Evolutionary conservation across 2,797 vertebrate species (phyloP).

Genomic region (Peromyscus attwateri): DNA sequence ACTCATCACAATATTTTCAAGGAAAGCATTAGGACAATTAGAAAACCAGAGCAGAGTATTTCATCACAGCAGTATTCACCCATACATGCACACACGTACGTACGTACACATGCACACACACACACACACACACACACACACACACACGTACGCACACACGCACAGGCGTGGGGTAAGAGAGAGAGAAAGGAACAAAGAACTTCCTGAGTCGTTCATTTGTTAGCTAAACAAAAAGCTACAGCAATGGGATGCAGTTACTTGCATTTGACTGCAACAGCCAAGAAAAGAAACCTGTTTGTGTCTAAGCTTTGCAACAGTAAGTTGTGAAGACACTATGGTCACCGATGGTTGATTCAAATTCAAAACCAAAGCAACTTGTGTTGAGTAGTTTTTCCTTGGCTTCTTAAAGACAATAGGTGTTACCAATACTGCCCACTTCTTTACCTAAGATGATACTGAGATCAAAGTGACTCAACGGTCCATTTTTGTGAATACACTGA

Average conservation of each 20-base stretch:
- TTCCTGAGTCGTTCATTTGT: constrained; percentile 39
- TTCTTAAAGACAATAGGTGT: background rate
- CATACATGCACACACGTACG: background rate
- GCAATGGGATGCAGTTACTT: background rate
- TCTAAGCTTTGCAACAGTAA: constrained; percentile 8
- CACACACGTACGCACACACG: background rate
- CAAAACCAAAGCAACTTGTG: constrained; percentile 22
- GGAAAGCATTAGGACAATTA: constrained; percentile 23
- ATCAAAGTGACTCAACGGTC: background rate
- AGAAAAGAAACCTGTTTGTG: constrained; percentile 23
- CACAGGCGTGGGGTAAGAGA: background rate
- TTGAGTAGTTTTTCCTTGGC: background rate
- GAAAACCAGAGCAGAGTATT: background rate
- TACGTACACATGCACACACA: background rate
- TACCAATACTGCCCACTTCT: background rate
- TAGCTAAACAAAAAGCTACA: background rate
- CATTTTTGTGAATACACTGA: background rate
- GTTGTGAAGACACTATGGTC: background rate
- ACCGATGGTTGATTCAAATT: background rate
- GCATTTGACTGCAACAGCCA: background rate
- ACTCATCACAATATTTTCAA: constrained; percentile 22
- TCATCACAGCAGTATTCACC: constrained; percentile 39
- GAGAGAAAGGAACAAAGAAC: background rate
- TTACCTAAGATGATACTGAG: background rate
- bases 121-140: background rate